Evolutionary conservation across 64 coral and sea anemone genomes (phyloP).

Genomic region (Astreopora myriophthalma): DNA sequence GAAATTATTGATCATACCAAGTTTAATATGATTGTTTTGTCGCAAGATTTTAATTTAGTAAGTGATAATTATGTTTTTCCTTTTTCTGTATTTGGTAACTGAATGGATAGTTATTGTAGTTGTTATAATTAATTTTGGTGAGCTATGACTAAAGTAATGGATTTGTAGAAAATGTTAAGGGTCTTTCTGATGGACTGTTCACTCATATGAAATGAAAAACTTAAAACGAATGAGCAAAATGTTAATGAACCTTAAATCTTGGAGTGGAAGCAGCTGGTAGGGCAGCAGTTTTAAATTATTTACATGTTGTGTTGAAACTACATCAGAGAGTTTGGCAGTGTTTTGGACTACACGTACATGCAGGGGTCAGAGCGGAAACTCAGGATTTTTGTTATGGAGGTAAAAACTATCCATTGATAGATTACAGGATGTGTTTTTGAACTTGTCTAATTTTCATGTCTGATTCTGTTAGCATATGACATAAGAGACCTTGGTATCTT

Average conservation of each 20-base stretch:
- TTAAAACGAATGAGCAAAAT: background rate
- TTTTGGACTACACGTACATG: conserved; percentile 30
- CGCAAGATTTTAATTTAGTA: no score
- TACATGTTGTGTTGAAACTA: conserved; percentile 31
- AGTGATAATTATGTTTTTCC: background rate
- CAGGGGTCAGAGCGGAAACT: conserved; percentile 41
- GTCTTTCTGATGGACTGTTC: background rate
- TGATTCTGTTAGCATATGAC: background rate
- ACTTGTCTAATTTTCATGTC: background rate
- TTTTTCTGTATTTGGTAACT: background rate
- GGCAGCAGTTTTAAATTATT: conserved; percentile 28
- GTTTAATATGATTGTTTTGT: no score
- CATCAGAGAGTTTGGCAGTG: conserved; percentile 21
- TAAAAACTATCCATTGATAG: background rate
- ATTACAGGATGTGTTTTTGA: background rate
- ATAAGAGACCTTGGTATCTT: background rate
- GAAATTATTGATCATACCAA: background rate
- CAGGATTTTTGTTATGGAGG: conserved; percentile 45
- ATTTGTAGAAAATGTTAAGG: background rate
- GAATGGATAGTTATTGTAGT: background rate
- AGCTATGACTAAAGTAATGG: background rate
- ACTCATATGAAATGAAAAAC: background rate
- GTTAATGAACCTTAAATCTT: conserved; percentile 50
- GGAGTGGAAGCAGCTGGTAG: conserved; percentile 42
- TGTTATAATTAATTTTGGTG: no score